Percentiles rank a stretch among this genome's conserved stretches.
Conservation (phyloP, 2,113 vertebrate species). For the Campylorhamphus procurvoides region DNA sequence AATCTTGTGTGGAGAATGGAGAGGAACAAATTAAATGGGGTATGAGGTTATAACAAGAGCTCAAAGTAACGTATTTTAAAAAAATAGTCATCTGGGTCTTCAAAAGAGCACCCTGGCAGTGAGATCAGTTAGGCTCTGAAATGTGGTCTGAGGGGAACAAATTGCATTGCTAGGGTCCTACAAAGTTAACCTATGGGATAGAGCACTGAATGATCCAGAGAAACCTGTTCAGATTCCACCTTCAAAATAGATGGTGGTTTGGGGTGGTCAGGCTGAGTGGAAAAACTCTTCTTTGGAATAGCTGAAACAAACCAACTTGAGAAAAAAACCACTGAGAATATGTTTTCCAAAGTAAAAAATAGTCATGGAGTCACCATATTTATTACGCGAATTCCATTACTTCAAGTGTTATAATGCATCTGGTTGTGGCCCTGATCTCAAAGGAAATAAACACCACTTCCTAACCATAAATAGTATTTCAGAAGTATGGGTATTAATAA, state of each 20-base stretch:
- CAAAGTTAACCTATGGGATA: background rate
- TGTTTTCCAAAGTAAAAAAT: background rate
- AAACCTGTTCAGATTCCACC: background rate
- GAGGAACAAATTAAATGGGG: constrained; percentile 21
- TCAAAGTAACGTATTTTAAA: background rate
- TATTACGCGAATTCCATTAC: background rate
- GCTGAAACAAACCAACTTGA: background rate
- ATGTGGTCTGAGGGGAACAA: background rate
- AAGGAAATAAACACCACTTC: background rate
- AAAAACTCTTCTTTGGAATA: background rate
- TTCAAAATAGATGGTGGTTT: background rate
- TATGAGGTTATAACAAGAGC: background rate
- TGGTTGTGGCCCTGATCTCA: background rate
- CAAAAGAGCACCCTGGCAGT: background rate
- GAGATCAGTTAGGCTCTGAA: background rate
- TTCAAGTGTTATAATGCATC: background rate
- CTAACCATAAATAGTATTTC: background rate
- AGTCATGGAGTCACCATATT: background rate
- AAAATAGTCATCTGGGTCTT: background rate
- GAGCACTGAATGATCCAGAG: background rate
- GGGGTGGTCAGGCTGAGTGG: background rate
- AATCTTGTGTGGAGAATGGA: background rate
- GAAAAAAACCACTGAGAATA: background rate
- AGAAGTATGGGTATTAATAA: background rate
- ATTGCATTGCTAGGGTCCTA: background rate